Evolutionary conservation across 2,113 vertebrate genomes (phyloP).

Genomic region (Saccopteryx leptura): DNA sequence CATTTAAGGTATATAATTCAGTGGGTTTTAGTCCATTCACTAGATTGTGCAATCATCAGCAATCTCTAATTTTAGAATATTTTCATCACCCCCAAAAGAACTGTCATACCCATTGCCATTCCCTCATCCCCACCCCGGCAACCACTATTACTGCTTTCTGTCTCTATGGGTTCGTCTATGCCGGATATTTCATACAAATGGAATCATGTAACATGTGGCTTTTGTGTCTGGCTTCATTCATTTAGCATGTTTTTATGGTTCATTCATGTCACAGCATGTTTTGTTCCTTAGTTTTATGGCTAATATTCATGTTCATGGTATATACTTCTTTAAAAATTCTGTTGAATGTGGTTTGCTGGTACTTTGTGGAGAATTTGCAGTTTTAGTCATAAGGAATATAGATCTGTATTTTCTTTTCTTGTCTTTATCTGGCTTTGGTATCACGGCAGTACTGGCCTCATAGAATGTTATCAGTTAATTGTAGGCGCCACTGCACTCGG

Average conservation of each 20-base stretch:
- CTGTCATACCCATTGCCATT: background rate
- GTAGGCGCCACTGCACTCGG: too few species aligned
- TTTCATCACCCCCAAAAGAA: conserved; percentile 24
- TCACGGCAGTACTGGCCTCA: background rate
- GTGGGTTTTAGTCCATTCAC: background rate
- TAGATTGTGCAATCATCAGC: background rate
- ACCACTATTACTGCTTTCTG: background rate
- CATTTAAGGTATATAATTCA: conserved; percentile 46
- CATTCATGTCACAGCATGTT: background rate
- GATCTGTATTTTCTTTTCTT: background rate
- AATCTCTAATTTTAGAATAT: conserved; percentile 46
- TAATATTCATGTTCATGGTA: conserved; percentile 44
- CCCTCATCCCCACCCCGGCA: background rate
- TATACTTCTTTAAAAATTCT: conserved; percentile 25
- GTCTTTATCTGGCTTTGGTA: conserved; percentile 25
- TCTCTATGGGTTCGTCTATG: conserved; percentile 45
- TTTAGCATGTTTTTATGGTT: conserved; percentile 61
- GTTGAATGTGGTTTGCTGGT: conserved; percentile 15
- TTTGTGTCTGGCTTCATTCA: conserved; percentile 55
- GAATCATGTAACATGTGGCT: background rate
- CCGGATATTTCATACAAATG: conserved; percentile 40
- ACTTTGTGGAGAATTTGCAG: conserved; percentile 15
- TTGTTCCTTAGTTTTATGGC: conserved; percentile 18
- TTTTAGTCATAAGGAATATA: conserved; percentile 19
- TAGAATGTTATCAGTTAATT: too few species aligned